Evolutionary conservation across 1,140 invertebrate genomes (phyloP).

Genomic region (Steinernema feltiae): DNA sequence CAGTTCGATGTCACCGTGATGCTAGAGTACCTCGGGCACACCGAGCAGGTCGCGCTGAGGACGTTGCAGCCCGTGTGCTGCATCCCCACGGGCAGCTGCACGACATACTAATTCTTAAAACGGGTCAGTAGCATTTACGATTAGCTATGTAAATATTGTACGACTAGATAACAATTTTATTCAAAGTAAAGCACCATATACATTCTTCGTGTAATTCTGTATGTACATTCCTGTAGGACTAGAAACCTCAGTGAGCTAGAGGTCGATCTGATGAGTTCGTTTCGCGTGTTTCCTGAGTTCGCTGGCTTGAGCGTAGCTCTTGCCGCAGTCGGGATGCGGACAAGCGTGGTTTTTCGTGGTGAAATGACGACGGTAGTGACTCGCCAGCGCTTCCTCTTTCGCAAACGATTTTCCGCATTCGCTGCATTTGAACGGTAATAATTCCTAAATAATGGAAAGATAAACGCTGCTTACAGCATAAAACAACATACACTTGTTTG

Average conservation of each 20-base stretch:
- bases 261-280: background rate
- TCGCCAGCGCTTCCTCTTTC: background rate
- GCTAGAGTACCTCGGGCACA: constrained; percentile 30
- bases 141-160: background rate
- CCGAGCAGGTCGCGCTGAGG: constrained; percentile 20
- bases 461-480: too few relatives aligned
- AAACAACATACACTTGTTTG: background rate
- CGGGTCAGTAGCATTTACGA: too few relatives aligned
- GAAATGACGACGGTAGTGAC: background rate
- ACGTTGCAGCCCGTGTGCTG: constrained; percentile 33
- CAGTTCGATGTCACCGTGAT: constrained; percentile 32
- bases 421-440: background rate
- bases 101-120: constrained; percentile 14
- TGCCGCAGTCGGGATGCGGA: background rate
- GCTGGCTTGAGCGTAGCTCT: background rate
- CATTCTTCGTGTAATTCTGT: too few relatives aligned
- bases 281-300: background rate
- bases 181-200: too few relatives aligned
- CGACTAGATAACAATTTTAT: too few relatives aligned
- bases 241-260: background rate
- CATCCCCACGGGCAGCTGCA: constrained; percentile 37
- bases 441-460: background rate
- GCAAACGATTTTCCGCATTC: background rate
- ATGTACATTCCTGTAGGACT: too few relatives aligned
- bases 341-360: background rate